Evolutionary conservation across 2,888 invertebrate genomes (phyloP).

Genomic region (Phragmatobia fuliginosa): DNA sequence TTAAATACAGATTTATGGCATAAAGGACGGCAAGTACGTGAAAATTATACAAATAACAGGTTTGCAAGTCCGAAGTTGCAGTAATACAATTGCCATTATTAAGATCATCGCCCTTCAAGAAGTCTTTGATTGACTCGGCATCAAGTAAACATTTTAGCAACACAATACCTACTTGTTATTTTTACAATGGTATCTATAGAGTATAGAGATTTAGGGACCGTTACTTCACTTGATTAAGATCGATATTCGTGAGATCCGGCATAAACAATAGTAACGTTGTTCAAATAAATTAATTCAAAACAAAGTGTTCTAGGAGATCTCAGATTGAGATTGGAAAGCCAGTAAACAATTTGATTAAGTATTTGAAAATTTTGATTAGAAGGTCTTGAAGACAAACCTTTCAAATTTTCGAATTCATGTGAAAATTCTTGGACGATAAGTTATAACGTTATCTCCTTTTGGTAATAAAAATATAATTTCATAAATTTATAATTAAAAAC

Average conservation of each 20-base stretch:
- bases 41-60: slow-evolving; percentile 54
- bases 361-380: not conserved
- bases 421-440: not conserved
- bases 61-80: slow-evolving; percentile 53
- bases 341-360: not conserved
- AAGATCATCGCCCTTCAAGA: slow-evolving; percentile 61
- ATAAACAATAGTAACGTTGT: slow-evolving; percentile 68
- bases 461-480: not conserved
- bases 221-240: slow-evolving; percentile 71
- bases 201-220: slow-evolving; percentile 59
- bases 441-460: not conserved
- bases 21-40: slow-evolving; percentile 41
- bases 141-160: slow-evolving; percentile 48
- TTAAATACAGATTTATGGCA: slow-evolving; percentile 34
- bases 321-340: slow-evolving; percentile 40
- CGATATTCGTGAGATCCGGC: slow-evolving; percentile 70
- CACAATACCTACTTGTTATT: slow-evolving; percentile 26
- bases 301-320: slow-evolving; percentile 62
- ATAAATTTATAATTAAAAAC: not conserved
- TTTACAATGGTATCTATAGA: slow-evolving; percentile 42
- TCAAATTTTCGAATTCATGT: not conserved
- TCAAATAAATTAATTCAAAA: slow-evolving; percentile 50
- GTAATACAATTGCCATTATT: slow-evolving; percentile 59
- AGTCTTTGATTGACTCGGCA: slow-evolving; percentile 63
- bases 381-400: not conserved